A percentile compares a stretch with the other conserved stretches of the same genome.
These are phyloP conservation scores for Temnothorax rugatulus DNA, from an alignment of 2,888 invertebrate species.

Conservation along the genomic window DNA sequence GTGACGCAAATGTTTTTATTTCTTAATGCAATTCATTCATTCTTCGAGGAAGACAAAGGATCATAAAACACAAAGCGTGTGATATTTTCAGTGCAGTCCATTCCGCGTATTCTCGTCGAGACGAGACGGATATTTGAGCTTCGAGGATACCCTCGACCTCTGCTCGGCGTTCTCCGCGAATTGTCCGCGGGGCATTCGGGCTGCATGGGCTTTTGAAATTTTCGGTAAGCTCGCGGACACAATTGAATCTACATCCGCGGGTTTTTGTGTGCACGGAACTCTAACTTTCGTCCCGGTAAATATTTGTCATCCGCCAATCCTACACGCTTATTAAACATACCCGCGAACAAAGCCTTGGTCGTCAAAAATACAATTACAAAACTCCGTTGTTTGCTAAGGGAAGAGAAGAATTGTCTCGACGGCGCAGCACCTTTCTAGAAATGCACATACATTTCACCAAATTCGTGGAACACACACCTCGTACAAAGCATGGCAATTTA, in stretches of 20 bases:
- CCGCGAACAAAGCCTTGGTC: slow-evolving; percentile 6
- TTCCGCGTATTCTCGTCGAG: slow-evolving; percentile 92
- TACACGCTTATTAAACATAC: slow-evolving; percentile 4
- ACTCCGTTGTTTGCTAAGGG: not conserved
- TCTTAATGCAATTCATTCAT: not conserved
- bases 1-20: not conserved
- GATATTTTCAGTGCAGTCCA: slow-evolving; percentile 90
- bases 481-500: not conserved
- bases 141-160: slow-evolving; percentile 93
- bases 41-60: not conserved
- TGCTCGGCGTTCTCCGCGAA: slow-evolving; percentile 92
- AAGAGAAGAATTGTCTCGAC: not conserved
- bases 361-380: slow-evolving; percentile 22
- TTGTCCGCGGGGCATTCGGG: slow-evolving; percentile 91
- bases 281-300: slow-evolving; percentile 38
- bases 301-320: slow-evolving; percentile 29
- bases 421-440: not conserved
- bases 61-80: slow-evolving; percentile 8
- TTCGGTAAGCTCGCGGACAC: slow-evolving; percentile 88
- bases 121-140: slow-evolving; percentile 90
- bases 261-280: slow-evolving; percentile 2
- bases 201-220: slow-evolving; percentile 92
- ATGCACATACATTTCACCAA: not conserved
- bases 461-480: too few species aligned
- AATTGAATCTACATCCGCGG: slow-evolving; percentile 45